Evolutionary conservation across 2,888 invertebrate species (phyloP), one percentile per base, ranked within the genome.

Genomic region (Siphlonurus alternatus): DNA sequence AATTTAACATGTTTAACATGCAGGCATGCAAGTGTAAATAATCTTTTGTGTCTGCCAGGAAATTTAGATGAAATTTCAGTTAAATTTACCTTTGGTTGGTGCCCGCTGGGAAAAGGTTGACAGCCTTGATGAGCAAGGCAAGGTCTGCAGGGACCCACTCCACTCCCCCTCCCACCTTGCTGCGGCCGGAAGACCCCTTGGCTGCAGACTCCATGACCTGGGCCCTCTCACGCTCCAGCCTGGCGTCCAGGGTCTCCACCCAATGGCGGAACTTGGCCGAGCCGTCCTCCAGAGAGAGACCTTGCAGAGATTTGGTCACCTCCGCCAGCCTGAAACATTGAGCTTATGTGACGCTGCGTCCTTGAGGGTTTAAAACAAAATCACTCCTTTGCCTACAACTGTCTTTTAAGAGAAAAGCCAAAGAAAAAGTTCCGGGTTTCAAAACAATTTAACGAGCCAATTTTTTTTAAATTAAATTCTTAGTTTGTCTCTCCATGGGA

Each of bases 81-180:
- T n/a, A n/a, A n/a, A n/a, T n/a, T 64, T 66, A 86, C 71, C 94
- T 82, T 73, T 93, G 90, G 72, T 87, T 89, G 0, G 98, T 99
- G 19, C 94, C 99, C 3, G 97, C 96, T 0, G 99, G 99, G 75
- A 97, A 99, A 2, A 98, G 76, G 77, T 98, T 98, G 0, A 98
- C 96, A 22, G 95, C 96, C 76, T 99, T 99, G 63, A 98, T 94
- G 2, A 99, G 81, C 60, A 93, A 78, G 72, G 93, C 92, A 22
- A 93, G 80, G 74, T 94, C 92, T 66, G 89, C 89, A 62, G 85
- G 84, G 18, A 82, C 82, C 99, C 99, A 99, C 65, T 80, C 82
- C 15, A 82, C 79, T 0, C 81, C 78, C 2, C 77, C 75, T 69
- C 78, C 80, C 18, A 79, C 70, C 2, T 76, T 76, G 2, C 74